Conservation (phyloP, 37 sponge, comb jelly and placozoan species). For the Aphrocallistes beatrix region DNA sequence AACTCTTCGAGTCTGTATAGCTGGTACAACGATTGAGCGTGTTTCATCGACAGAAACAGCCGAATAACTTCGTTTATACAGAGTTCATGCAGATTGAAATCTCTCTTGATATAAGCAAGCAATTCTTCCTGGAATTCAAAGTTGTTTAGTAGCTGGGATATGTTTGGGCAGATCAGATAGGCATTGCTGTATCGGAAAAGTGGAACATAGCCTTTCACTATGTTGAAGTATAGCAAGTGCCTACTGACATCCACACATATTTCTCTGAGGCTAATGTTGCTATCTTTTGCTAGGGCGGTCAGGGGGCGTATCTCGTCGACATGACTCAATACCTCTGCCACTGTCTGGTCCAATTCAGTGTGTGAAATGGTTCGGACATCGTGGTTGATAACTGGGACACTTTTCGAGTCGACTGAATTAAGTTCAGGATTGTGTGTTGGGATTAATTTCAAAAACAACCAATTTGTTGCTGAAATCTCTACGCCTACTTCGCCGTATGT, state of each 20-base stretch:
- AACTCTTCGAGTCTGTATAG: neutral
- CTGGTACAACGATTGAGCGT: neutral
- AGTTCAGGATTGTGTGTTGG: neutral
- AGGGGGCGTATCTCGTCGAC: neutral
- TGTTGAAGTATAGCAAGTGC: conserved; percentile 1
- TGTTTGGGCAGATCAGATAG: neutral
- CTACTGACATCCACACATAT: neutral
- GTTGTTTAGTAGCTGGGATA: neutral
- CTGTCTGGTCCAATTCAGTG: neutral
- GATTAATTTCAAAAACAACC: neutral
- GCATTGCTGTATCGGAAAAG: conserved; percentile 2
- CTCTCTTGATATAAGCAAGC: neutral
- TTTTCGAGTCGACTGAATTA: neutral
- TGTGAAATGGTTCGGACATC: neutral
- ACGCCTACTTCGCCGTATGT: neutral
- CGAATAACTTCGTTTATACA: neutral
- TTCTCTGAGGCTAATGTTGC: neutral
- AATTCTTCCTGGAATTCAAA: neutral
- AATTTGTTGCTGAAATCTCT: neutral
- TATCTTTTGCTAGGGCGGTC: neutral
- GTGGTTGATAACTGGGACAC: neutral
- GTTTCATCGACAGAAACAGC: neutral
- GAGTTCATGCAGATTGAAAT: neutral
- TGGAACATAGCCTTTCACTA: neutral
- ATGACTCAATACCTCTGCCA: neutral